These are phyloP conservation scores for Synanthedon myopaeformis DNA, from an alignment of 2,888 invertebrate genomes.

Conservation along the genomic window DNA sequence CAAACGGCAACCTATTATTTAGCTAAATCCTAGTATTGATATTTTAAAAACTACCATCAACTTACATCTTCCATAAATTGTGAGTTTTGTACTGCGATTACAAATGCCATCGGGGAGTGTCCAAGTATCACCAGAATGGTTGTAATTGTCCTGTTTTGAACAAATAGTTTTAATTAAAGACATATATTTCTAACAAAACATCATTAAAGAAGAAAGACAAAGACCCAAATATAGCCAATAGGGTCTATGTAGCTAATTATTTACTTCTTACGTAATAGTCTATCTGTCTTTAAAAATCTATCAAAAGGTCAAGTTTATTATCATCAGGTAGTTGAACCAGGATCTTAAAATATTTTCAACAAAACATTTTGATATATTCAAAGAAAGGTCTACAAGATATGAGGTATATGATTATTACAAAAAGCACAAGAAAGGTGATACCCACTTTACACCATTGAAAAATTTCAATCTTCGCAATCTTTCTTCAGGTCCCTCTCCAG, in stretches of 20 bases:
- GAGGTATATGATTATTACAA: no score
- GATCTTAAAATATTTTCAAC: no score
- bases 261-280: no score
- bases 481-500: constrained; percentile 3
- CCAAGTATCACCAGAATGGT: constrained; percentile 13
- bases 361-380: no score
- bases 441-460: constrained; percentile 21
- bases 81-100: constrained; percentile 8
- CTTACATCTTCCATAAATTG: constrained; percentile 18
- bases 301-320: no score
- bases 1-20: no score
- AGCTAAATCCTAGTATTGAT: no score
- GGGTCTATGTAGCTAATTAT: no score
- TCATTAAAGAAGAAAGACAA: not conserved
- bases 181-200: not conserved
- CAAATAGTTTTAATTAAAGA: not conserved
- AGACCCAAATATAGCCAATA: no score
- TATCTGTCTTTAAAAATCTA: no score
- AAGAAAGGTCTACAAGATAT: no score
- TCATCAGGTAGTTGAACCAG: no score
- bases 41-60: not conserved
- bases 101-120: constrained; percentile 8
- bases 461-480: constrained; percentile 10
- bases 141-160: constrained; percentile 12
- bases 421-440: not conserved